Evolutionary conservation across 2,113 vertebrate species (phyloP), one percentile per base, ranked within the genome.

Genomic region (Microcebus lehilahytsara): DNA sequence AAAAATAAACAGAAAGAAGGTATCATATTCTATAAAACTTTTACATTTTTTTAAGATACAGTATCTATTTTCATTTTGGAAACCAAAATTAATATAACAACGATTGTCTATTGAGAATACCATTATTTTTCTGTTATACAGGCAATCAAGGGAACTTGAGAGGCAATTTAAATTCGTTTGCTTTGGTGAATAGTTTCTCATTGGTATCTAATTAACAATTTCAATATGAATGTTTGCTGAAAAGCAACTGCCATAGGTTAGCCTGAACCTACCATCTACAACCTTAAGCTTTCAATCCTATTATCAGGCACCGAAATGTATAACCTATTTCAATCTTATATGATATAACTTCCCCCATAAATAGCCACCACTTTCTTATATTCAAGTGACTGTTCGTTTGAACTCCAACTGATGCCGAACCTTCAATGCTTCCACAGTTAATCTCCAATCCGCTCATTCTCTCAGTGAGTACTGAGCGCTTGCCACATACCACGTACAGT

Each of bases 1-100:
- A 79, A 89, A 94, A 91, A 66, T 32, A 62, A 89, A 72, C 10
- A 85, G 92, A 69, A 27, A 6, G 62, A 92, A 93, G 67, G 89
- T 62, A 83, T 17, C 72, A 58, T 30, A 60, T 77, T 40, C 46
- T 80, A n/a, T 62, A 95, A 80, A 62, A 80, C 30, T 75, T 83
- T 53, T 37, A 71, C 60, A 53, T 53, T 81, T 7, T 71, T 92
- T 75, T 42, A 77, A 95, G 56, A 81, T 79, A 46, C 6, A 75
- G 72, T 75, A 87, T 7, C 12, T 66, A 37, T 32, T 90, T 95
- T 85, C 66, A 91, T 75, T 93, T 85, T 71, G 17, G 66, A 96
- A 87, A 80, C 20, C n/a, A 85, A 84, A 93, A 40, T 42, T 49
- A 96, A 62, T 10, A 49, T 46, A 83, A 71, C 40, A 32, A 86